A percentile compares a stretch with the other conserved stretches of the same genome.
Evolutionary conservation across 2,113 vertebrate genomes (phyloP).

Genomic region (Festucalex cinctus): DNA sequence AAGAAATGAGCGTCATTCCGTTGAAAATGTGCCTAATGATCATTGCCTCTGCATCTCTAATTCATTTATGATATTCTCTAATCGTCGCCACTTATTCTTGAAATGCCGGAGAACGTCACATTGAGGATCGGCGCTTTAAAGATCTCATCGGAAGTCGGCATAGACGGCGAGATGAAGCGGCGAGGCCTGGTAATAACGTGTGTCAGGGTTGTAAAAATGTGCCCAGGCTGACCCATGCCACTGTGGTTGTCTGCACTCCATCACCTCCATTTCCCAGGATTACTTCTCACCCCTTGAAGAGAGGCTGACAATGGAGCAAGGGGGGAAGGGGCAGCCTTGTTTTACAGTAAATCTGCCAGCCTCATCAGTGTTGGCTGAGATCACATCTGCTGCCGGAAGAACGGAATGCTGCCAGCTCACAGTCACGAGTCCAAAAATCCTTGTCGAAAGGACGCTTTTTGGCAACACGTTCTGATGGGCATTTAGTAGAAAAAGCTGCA

Average conservation of each 20-base stretch:
- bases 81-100: conserved; percentile 16
- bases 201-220: conserved; percentile 24
- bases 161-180: too few species aligned
- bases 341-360: not conserved
- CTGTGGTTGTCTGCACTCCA: conserved; percentile 42
- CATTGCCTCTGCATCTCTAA: conserved; percentile 46
- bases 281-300: conserved; percentile 24
- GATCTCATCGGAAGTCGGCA: not conserved
- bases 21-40: conserved; percentile 52
- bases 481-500: not conserved
- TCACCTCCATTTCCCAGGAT: conserved; percentile 54
- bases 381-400: not conserved
- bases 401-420: not conserved
- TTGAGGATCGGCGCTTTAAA: not conserved
- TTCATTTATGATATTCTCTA: conserved; percentile 46
- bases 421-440: not conserved
- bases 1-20: conserved; percentile 6
- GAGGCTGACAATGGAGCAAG: not conserved
- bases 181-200: not conserved
- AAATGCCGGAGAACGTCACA: not conserved
- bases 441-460: not conserved
- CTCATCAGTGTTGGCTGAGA: not conserved
- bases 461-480: not conserved
- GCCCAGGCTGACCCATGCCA: conserved; percentile 18
- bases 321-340: not conserved